Base-by-base conservation (phyloP, 2,888 invertebrate species). In the Nymphalis urticae region DNA sequence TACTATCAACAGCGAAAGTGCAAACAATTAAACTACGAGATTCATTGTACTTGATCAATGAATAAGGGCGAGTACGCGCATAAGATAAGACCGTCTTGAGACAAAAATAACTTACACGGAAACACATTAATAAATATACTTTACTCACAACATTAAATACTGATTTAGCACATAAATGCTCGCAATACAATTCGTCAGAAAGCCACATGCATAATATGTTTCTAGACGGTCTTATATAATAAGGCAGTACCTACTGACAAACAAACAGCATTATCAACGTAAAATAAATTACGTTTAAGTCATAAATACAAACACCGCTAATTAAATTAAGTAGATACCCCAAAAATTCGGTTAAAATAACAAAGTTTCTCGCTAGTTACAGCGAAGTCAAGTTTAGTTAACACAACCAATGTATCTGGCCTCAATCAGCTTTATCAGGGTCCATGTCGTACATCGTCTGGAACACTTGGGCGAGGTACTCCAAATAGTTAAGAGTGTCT, bases 401-500 rank as follows among this genome's bases (percentile, higher is more conserved):
- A 75, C 76, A 80, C 77, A 79, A 79, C 78, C 76, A 72, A 76
- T 58, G 36, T 72, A 65, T 63, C 32, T 68, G 67, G 69, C 71
- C 79, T 84, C 80, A 85, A 76, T 79, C 58, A n/a, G 56, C 58
- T 42, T 32, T 80, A 66, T 70, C 65, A 16, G 73, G 70, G 69
- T 80, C 77, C 61, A 75, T 77, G 36, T 87, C 80, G 72, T 82
- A 79, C 75, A 88, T 81, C 71, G 82, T 84, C 71, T 85, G 79
- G 81, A 91, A 91, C 63, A 90, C 85, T 76, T 89, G 86, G 2
- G 74, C 76, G 42, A 92, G 76, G 76, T 88, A 90, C 72, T 90
- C 86, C 77, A 92, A 78, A 75, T 88, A 91, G 79, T 87, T 86
- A 19, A 92, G 80, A 48, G 90, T 88, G 71, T 91, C 92, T 67